Evolutionary conservation across 2,888 invertebrate species (phyloP), one percentile per base, ranked within the genome.

Genomic region (Andrena haemorrhoa): DNA sequence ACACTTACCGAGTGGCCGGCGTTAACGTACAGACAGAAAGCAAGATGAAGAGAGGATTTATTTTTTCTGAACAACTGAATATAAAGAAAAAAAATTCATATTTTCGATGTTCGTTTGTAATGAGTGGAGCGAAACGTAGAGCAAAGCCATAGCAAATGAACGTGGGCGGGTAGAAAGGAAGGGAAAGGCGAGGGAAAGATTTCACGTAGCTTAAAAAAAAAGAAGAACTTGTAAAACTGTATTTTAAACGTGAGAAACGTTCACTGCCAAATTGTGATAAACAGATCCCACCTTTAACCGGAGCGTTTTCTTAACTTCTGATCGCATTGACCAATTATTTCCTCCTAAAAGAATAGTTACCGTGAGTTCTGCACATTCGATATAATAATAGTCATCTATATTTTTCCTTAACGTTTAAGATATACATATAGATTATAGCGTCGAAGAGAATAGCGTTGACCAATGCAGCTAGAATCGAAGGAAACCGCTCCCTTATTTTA

Each of bases 231-330:
- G 81, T 84, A 82, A 75, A 89, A 87, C 80, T 89, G 87, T 90
- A 91, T 91, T 91, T 90, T 89, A 89, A 80, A 91, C 87, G 90
- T 89, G 89, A 90, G 83, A 88, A 41, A 89, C 91, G 85, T 93
- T 93, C 94, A 94, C 94, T 94, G 94, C 94, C 94, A 94, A 93
- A 93, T 93, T 93, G 93, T 93, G 93, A 93, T 93, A 93, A 90
- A 90, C 88, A 82, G 76, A 89, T 89, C 90, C 90, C 92, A 91
- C 89, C 91, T 91, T 89, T 85, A 74, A 77, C 82, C 87, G 90
- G 88, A 89, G 89, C 89, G 86, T 90, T 89, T 91, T 88, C 89
- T 87, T 84, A 84, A 83, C 85, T 88, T 88, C 85, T 86, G 80
- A 88, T 87, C 86, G 90, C 90, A 90, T 91, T 90, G 88, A 88